These are phyloP conservation scores for Cossypha dichroa DNA, from an alignment of 2,797 vertebrate genomes.

Conservation along the genomic window DNA sequence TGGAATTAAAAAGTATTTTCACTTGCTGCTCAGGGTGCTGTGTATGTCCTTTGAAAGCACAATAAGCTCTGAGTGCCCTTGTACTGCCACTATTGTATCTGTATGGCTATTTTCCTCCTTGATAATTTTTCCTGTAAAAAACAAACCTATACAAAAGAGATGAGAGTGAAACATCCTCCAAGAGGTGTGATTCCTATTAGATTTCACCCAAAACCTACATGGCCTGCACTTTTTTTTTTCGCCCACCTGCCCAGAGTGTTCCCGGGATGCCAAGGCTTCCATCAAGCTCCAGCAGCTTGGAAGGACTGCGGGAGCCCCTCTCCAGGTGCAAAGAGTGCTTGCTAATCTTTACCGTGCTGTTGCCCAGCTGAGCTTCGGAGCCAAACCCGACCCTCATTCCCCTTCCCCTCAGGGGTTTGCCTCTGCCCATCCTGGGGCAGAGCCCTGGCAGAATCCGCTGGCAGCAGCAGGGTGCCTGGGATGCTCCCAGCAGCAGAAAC, in stretches of 20 bases:
- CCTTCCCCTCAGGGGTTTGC: accelerated
- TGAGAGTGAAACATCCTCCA: background rate
- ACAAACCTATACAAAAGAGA: background rate
- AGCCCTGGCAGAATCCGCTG: background rate
- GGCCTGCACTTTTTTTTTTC: accelerated
- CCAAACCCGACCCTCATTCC: background rate
- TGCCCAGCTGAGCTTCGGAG: background rate
- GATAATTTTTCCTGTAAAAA: background rate
- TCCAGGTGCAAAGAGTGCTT: background rate
- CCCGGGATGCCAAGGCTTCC: background rate
- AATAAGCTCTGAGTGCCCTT: background rate
- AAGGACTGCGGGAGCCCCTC: background rate
- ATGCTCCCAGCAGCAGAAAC: background rate
- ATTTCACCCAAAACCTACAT: background rate
- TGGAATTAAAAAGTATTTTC: background rate
- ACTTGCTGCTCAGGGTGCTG: background rate
- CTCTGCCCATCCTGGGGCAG: background rate
- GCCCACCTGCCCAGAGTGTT: background rate
- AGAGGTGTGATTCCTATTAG: background rate
- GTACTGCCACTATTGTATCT: background rate
- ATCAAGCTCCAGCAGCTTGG: background rate
- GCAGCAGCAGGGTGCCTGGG: background rate
- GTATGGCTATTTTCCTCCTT: background rate
- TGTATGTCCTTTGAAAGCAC: background rate
- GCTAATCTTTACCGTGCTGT: background rate